Base-by-base conservation (phyloP, 2,797 vertebrate species). In the Fundulus diaphanus region DNA sequence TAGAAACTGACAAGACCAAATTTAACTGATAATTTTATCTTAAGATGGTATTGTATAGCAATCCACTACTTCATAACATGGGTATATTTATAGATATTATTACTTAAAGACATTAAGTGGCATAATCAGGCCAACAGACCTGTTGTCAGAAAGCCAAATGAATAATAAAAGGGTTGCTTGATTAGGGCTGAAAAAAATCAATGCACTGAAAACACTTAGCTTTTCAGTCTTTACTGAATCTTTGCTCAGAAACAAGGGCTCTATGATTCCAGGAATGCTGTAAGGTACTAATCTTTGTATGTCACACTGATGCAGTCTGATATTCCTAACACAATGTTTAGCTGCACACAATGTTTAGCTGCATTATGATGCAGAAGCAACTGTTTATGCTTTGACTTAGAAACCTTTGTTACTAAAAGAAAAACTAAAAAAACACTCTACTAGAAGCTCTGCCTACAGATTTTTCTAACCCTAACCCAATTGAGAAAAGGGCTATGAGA, bases 121-220 rank as follows among this genome's bases (percentile, higher is more conserved):
- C 89, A 89, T 71, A 88, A 85, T 87, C 37, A 86, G 87, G 85
- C 70, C 90, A 87, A 49, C 70, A 71, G 72, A 85, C 68, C 72
- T 84, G 76, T 74, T 82, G 71, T 75, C 18, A 16, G 72, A 79
- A 68, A 83, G 70, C 82, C 65, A 81, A 68, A 80, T 85, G 73
- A 71, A 70, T 49, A 78, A 89, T 87, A 46, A 87, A 86, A 88
- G 87, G 66, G 48, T 63, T 48, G 67, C 81, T 63, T 87, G 82
- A 86, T 86, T 40, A 81, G 85, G 79, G 70, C 78, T 78, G 74
- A 42, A 42, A 7, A 42, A 42, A 42, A 42, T 42, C 42, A 42
- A 46, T 46, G 15, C 44, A 46, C 11, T 46, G 29, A 59, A 59
- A 59, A 31, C 8, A 33, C 49, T 77, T 71, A 72, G 37, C 73